phyloP scores from a whole-genome alignment of 2,113 vertebrate species.

The Plestiodon gilberti region DNA sequence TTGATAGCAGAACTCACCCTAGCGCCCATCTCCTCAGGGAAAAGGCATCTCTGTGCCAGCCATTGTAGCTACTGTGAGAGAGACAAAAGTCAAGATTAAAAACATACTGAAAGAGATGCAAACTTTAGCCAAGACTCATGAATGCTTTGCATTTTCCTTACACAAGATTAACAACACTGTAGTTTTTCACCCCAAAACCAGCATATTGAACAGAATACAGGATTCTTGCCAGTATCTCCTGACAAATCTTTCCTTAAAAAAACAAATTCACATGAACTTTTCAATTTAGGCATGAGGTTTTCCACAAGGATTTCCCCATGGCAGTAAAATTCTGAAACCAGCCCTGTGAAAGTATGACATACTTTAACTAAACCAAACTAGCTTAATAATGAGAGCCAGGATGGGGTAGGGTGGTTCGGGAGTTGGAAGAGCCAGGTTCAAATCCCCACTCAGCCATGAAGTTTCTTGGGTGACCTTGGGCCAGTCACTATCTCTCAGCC shows the following conservation, averaged over 20 bases:
- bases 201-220: neutral
- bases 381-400: too few relatives aligned
- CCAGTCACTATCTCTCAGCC: too few relatives aligned
- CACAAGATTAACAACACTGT: neutral
- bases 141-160: neutral
- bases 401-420: too few relatives aligned
- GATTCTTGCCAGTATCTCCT: neutral
- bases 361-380: neutral
- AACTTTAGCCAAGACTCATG: neutral
- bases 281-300: neutral
- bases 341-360: neutral
- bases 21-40: constrained; percentile 91
- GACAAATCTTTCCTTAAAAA: neutral
- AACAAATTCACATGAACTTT: neutral
- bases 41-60: constrained; percentile 92
- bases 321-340: neutral
- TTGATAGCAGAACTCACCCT: constrained; percentile 78
- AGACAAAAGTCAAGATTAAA: constrained; percentile 35
- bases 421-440: too few relatives aligned
- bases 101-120: neutral
- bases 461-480: too few relatives aligned
- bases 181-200: neutral
- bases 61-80: constrained; percentile 85
- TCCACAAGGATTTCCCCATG: neutral
- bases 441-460: too few relatives aligned